Conservation (phyloP, 2,113 vertebrate genomes). For the Cebus imitator region DNA sequence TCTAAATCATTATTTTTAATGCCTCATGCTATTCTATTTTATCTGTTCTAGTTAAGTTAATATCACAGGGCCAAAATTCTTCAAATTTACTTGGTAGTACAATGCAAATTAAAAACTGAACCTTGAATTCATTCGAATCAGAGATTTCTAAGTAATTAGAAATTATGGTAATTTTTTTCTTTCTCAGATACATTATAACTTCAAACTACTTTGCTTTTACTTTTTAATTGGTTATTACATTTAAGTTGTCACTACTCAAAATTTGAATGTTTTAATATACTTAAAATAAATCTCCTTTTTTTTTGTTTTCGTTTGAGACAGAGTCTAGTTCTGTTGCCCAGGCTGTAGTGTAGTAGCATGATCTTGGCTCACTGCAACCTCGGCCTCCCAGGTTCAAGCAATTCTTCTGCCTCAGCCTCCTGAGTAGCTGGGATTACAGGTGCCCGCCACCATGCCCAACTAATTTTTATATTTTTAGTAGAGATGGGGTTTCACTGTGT, state of each 20-base stretch:
- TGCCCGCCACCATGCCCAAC: too few relatives aligned
- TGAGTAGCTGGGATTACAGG: too few relatives aligned
- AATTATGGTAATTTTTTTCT: background rate
- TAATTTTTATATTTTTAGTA: too few relatives aligned
- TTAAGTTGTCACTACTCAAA: background rate
- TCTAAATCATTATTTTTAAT: slow-evolving; percentile 37
- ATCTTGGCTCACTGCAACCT: too few relatives aligned
- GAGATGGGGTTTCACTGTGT: too few relatives aligned
- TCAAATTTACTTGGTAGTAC: background rate
- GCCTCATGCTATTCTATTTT: background rate
- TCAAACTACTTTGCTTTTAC: background rate
- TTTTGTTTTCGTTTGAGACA: background rate
- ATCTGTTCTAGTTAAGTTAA: background rate
- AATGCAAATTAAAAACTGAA: slow-evolving; percentile 4
- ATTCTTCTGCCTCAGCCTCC: too few relatives aligned
- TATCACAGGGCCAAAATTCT: background rate
- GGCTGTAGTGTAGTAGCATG: too few relatives aligned
- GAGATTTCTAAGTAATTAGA: background rate
- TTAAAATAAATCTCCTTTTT: background rate
- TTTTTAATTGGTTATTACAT: background rate
- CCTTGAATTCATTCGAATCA: slow-evolving; percentile 7
- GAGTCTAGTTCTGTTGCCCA: too few relatives aligned
- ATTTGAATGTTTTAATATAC: background rate
- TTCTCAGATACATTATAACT: background rate
- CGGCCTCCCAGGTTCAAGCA: too few relatives aligned